Evolutionary conservation across 1,140 invertebrate species (phyloP).

Genomic region (Hermetia illucens): DNA sequence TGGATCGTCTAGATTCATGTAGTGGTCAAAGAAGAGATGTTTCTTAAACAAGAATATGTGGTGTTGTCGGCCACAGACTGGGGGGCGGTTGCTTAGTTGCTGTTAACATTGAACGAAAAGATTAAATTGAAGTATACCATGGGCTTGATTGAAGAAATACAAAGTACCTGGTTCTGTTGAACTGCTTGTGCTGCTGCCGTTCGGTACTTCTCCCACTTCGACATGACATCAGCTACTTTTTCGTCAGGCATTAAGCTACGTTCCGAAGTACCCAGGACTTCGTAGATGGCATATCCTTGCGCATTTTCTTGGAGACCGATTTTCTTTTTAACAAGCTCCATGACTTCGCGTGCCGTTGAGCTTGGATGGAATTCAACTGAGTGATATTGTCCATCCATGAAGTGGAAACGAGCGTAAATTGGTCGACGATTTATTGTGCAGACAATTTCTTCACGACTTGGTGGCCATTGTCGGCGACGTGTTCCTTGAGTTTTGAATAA

Average conservation of each 20-base stretch:
- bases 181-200: slow-evolving; percentile 40
- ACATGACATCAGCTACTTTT: slow-evolving; percentile 86
- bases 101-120: not conserved
- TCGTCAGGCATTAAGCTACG: slow-evolving; percentile 70
- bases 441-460: slow-evolving; percentile 82
- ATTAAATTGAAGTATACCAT: too few species aligned
- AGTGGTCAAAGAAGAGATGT: slow-evolving; percentile 79
- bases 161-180: slow-evolving; percentile 19
- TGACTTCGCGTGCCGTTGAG: slow-evolving; percentile 79
- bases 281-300: slow-evolving; percentile 43
- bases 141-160: slow-evolving; percentile 3
- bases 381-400: slow-evolving; percentile 91
- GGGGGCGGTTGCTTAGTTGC: too few species aligned
- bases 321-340: slow-evolving; percentile 80
- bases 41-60: slow-evolving; percentile 79
- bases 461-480: slow-evolving; percentile 75
- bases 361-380: slow-evolving; percentile 90
- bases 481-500: slow-evolving; percentile 44
- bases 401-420: slow-evolving; percentile 81
- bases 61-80: slow-evolving; percentile 31
- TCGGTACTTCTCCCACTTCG: slow-evolving; percentile 84
- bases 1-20: slow-evolving; percentile 67
- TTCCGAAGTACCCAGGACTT: slow-evolving; percentile 57
- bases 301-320: slow-evolving; percentile 77
- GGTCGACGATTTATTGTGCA: slow-evolving; percentile 82